Percentiles rank a stretch among this genome's conserved stretches.
Conservation (phyloP, 2,888 invertebrate genomes). For the Parnassius orleans region DNA sequence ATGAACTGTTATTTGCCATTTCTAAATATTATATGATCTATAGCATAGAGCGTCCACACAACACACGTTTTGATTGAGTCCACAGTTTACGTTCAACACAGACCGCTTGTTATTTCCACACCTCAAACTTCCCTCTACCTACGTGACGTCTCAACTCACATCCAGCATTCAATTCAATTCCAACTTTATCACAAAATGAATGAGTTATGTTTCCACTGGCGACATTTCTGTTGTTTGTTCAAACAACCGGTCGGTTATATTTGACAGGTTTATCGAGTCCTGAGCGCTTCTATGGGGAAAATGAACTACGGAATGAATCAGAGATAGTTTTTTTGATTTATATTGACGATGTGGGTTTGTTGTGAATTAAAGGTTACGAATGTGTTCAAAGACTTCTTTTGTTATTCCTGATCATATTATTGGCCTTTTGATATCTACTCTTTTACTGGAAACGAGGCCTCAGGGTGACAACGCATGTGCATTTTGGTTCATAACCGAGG, state of each 20-base stretch:
- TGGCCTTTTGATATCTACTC: too few relatives aligned
- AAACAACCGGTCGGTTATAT: constrained; percentile 41
- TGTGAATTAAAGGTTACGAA: too few relatives aligned
- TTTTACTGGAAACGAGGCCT: too few relatives aligned
- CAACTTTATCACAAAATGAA: not conserved
- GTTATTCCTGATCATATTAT: too few relatives aligned
- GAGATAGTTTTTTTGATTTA: not conserved
- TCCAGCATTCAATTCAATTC: constrained; percentile 19
- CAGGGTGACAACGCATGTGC: too few relatives aligned
- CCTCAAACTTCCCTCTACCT: constrained; percentile 39
- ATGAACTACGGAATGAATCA: constrained; percentile 23
- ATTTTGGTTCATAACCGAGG: too few relatives aligned
- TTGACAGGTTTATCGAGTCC: constrained; percentile 53
- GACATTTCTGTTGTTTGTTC: constrained; percentile 36
- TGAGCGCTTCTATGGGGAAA: constrained; percentile 34
- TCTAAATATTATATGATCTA: constrained; percentile 17
- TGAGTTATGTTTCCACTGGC: constrained; percentile 21
- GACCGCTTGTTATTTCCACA: constrained; percentile 54
- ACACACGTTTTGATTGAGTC: constrained; percentile 51
- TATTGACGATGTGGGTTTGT: too few relatives aligned
- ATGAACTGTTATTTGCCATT: not conserved
- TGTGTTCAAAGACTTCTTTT: too few relatives aligned
- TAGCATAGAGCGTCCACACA: constrained; percentile 30
- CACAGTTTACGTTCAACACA: constrained; percentile 55
- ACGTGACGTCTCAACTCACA: constrained; percentile 29